A percentile compares a stretch with the other conserved stretches of the same genome.
These are phyloP conservation scores for Etheostoma perlongum DNA, from an alignment of 2,797 vertebrate species.

Conservation along the genomic window DNA sequence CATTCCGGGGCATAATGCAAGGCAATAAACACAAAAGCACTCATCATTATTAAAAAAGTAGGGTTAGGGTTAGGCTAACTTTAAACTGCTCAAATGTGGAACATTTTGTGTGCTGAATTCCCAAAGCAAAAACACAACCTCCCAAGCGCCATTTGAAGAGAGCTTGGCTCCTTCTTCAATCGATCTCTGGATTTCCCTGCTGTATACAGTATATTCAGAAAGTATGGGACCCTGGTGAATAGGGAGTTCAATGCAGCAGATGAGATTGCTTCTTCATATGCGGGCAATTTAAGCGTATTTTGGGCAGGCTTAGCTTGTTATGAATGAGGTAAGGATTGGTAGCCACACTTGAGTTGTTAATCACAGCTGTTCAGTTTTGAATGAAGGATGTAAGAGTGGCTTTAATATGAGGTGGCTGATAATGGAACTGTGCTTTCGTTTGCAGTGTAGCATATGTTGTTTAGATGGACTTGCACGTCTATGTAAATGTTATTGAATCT, in stretches of 20 bases:
- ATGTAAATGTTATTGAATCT: neutral
- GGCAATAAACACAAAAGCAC: constrained; percentile 1
- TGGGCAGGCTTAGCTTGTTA: constrained; percentile 52
- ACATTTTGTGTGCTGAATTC: constrained; percentile 14
- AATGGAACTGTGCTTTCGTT: constrained; percentile 18
- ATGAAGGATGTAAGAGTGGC: constrained; percentile 23
- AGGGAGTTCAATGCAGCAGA: constrained; percentile 60
- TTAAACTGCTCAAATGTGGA: constrained; percentile 3
- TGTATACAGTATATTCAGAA: constrained; percentile 34
- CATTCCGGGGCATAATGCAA: neutral
- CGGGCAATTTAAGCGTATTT: constrained; percentile 70
- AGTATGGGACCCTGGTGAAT: constrained; percentile 53
- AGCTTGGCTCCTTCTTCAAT: constrained; percentile 32
- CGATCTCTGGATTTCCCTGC: constrained; percentile 56
- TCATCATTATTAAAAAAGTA: constrained; percentile 8
- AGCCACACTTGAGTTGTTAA: constrained; percentile 53
- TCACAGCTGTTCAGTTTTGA: constrained; percentile 56
- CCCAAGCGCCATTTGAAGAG: constrained; percentile 32
- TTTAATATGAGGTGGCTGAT: constrained; percentile 28
- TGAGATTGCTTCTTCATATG: constrained; percentile 74
- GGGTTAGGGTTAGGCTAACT: neutral
- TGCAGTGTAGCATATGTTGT: neutral
- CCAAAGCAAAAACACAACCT: constrained; percentile 25
- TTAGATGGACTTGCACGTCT: neutral
- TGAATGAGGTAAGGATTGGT: constrained; percentile 66